Conservation (phyloP, 1,140 invertebrate genomes). For the Aphelenchoides avenae region DNA sequence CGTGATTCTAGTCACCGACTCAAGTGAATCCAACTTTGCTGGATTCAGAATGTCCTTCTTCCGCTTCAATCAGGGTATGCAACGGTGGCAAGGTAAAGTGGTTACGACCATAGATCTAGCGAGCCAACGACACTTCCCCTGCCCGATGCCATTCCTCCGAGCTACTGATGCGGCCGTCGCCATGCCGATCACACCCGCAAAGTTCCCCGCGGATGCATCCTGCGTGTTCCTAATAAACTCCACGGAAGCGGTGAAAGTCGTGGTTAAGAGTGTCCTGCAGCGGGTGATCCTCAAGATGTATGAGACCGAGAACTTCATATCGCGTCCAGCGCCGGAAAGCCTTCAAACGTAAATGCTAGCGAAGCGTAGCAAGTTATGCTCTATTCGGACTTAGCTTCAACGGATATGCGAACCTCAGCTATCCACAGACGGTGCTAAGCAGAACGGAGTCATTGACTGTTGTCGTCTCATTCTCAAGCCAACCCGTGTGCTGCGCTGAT, state of each 20-base stretch:
- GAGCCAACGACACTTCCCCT: not conserved
- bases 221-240: slow-evolving; percentile 28
- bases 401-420: not conserved
- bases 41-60: slow-evolving; percentile 21
- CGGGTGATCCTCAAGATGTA: slow-evolving; percentile 18
- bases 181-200: slow-evolving; percentile 5
- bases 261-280: not conserved
- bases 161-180: slow-evolving; percentile 1
- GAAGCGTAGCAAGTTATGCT: slow-evolving; percentile 9
- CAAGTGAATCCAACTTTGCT: slow-evolving; percentile 2
- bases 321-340: not conserved
- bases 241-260: slow-evolving; percentile 14
- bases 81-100: slow-evolving; percentile 3
- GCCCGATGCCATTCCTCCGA: slow-evolving; percentile 23
- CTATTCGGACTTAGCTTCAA: slow-evolving; percentile 10
- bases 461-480: slow-evolving; percentile 4
- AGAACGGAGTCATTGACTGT: slow-evolving; percentile 25
- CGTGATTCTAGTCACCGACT: slow-evolving; percentile 16
- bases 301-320: slow-evolving; percentile 31
- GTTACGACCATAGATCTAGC: not conserved
- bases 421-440: slow-evolving; percentile 21
- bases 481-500: not conserved
- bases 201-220: slow-evolving; percentile 6
- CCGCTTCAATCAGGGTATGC: slow-evolving; percentile 8
- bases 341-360: not conserved